Percentiles rank a stretch among this genome's conserved stretches.
Conservation (phyloP, 2,888 invertebrate species). For the Pseudoips prasinana region DNA sequence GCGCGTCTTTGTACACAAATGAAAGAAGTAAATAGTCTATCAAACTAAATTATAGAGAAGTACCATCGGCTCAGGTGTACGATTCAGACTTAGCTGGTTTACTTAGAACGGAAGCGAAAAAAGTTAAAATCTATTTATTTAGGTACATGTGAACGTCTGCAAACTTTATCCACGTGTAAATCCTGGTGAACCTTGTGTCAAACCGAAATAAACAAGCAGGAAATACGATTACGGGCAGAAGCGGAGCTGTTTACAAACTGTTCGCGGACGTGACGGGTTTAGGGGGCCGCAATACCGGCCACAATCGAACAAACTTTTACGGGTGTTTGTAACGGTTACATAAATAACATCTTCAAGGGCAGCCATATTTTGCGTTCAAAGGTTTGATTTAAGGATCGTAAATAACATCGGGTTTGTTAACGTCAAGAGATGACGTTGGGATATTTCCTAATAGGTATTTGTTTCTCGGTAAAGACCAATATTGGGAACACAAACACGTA, state of each 20-base stretch:
- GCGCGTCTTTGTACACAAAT: too few species aligned
- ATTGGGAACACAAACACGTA: conserved; percentile 63
- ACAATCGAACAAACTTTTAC: conserved; percentile 46
- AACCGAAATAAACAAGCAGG: conserved; percentile 61
- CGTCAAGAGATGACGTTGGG: conserved; percentile 29
- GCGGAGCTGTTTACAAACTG: conserved; percentile 68
- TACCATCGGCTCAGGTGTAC: too few species aligned
- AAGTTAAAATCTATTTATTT: too few species aligned
- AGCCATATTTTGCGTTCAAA: conserved; percentile 7
- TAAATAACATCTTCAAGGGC: conserved; percentile 37
- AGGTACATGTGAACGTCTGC: too few species aligned
- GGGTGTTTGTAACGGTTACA: conserved; percentile 41
- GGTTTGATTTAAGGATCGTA: conserved; percentile 28
- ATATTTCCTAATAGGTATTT: conserved; percentile 58
- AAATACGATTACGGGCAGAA: conserved; percentile 62
- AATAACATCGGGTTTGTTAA: conserved; percentile 22
- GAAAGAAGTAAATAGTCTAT: too few species aligned
- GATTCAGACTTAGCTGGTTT: too few species aligned
- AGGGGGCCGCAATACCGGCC: conserved; percentile 22
- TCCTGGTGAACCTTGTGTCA: conserved; percentile 50
- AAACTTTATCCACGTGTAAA: conserved; percentile 44
- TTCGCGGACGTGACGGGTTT: conserved; percentile 50
- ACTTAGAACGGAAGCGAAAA: too few species aligned
- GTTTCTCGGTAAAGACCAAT: conserved; percentile 61
- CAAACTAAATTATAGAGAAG: too few species aligned